Percentiles rank a stretch among this genome's conserved stretches.
Conservation (phyloP, 2,113 vertebrate genomes). For the Gila orcuttii region DNA sequence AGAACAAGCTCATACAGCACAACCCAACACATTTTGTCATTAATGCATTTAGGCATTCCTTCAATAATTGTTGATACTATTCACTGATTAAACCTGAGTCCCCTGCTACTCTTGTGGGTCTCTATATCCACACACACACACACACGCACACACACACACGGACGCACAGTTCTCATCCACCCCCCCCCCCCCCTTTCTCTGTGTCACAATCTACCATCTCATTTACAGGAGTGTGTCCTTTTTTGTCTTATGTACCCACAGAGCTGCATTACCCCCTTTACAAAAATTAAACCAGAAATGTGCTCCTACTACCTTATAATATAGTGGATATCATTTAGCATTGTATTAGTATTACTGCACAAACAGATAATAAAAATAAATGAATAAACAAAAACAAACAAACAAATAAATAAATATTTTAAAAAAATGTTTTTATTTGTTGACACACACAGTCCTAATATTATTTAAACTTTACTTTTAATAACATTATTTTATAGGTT, state of each 20-base stretch:
- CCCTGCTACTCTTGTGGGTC: not conserved
- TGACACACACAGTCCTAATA: not conserved
- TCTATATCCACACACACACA: not conserved
- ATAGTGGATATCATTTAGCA: not conserved
- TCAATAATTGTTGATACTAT: constrained; percentile 36
- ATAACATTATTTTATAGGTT: not conserved
- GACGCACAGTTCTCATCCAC: constrained; percentile 14
- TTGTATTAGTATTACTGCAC: not conserved
- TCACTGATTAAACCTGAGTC: constrained; percentile 22
- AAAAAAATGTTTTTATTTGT: not conserved
- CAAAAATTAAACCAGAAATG: not conserved
- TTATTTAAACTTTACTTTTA: not conserved
- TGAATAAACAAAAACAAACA: not conserved
- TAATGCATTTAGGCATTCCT: constrained; percentile 17
- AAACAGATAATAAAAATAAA: not conserved
- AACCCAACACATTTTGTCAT: not conserved
- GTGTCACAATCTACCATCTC: constrained; percentile 13
- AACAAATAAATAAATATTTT: not conserved
- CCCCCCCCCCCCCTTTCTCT: not conserved
- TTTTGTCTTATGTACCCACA: not conserved
- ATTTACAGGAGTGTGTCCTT: not conserved
- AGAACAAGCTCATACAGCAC: not conserved
- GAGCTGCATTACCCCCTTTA: not conserved
- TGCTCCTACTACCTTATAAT: not conserved
- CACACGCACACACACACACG: not conserved